A percentile compares a stretch with the other conserved stretches of the same genome.
phyloP scores from a whole-genome alignment of 2,113 vertebrate genomes.

The Ailuropoda melanoleuca region DNA sequence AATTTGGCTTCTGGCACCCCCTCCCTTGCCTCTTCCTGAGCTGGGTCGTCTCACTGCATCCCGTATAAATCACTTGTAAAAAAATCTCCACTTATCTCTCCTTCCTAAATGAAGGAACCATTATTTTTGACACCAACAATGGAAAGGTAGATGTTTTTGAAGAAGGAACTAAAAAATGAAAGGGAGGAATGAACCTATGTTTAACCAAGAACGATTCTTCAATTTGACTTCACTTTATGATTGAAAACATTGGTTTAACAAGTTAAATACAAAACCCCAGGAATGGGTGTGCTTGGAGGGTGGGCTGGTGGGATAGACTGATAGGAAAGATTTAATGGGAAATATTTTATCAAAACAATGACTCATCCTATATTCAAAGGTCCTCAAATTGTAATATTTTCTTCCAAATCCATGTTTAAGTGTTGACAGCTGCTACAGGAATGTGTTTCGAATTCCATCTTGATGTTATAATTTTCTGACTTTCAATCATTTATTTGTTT shows the following conservation, averaged over 20 bases:
- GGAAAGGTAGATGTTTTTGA: background rate
- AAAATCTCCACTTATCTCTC: background rate
- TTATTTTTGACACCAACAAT: background rate
- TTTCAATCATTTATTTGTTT: background rate
- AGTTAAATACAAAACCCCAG: background rate
- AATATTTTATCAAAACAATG: conserved; percentile 56
- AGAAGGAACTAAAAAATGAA: background rate
- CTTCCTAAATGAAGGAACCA: background rate
- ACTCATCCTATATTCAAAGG: background rate
- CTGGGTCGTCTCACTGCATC: accelerated
- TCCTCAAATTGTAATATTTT: conserved; percentile 10
- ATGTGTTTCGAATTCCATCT: background rate
- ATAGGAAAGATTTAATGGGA: background rate
- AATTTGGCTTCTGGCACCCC: accelerated
- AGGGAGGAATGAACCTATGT: background rate
- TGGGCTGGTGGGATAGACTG: background rate
- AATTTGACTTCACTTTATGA: background rate
- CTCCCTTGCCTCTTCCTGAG: accelerated
- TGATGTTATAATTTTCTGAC: background rate
- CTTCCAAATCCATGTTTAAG: background rate
- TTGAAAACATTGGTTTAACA: background rate
- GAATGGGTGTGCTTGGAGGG: background rate
- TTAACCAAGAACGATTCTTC: background rate
- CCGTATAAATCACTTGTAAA: accelerated
- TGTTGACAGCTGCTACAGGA: conserved; percentile 28